Percentiles rank a stretch among this genome's conserved stretches.
These are phyloP conservation scores for Hypanus sabinus DNA, from an alignment of 2,113 vertebrate genomes.

Conservation along the genomic window DNA sequence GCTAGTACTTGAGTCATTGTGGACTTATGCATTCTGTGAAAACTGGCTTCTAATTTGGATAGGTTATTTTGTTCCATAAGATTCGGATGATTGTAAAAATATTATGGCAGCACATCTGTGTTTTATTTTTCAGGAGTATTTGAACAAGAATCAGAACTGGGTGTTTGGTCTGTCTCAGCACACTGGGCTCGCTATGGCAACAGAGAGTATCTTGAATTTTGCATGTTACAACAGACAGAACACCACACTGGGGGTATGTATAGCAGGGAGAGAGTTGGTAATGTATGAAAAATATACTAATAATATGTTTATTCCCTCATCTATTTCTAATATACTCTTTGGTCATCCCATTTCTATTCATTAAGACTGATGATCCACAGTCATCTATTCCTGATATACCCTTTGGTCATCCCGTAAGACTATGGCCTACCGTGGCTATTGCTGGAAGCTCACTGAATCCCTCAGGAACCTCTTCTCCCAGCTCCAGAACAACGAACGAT, in stretches of 20 bases:
- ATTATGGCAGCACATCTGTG: not conserved
- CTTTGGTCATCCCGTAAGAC: not conserved
- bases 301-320: not conserved
- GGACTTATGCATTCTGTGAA: not conserved
- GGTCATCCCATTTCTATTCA: not conserved
- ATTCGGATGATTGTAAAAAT: not conserved
- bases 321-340: not conserved
- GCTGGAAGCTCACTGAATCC: not conserved
- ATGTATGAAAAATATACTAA: not conserved
- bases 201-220: constrained; percentile 86
- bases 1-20: not conserved
- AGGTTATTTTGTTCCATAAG: not conserved
- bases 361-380: not conserved
- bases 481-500: not conserved
- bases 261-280: not conserved
- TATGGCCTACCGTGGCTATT: not conserved
- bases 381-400: not conserved
- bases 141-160: constrained; percentile 96
- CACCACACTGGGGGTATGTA: constrained; percentile 83
- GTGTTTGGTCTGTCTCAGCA: constrained; percentile 87
- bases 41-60: not conserved
- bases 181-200: constrained; percentile 93
- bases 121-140: constrained; percentile 69
- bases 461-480: not conserved
- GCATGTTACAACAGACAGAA: constrained; percentile 91